Evolutionary conservation across 2,888 invertebrate genomes (phyloP), one percentile per base, ranked within the genome.

Genomic region (Furcula furcula): DNA sequence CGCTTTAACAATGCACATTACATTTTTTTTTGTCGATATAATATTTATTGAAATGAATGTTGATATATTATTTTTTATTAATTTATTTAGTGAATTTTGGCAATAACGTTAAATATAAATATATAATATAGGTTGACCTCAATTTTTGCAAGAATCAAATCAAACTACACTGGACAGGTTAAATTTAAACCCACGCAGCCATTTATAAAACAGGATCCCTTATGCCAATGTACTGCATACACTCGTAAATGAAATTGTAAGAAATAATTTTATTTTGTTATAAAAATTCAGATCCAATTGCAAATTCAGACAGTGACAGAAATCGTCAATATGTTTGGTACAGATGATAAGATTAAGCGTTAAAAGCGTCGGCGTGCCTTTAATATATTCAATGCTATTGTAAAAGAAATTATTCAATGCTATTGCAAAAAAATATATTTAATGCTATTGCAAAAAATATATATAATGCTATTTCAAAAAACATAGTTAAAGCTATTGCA

Each of bases 171-270:
- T 13, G 9, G 15, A 9, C 15, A 27, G 10, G 27, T 27, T 9
- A n/a, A 15, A 2, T 15, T 27, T 9, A 27, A 27, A 10, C 41
- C 44, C 39, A 49, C 50, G 33, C 29, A 9, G 6, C 28, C 36
- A 26, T 23, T 29, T 19, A 28, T 31, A 27, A 35, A 20, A 28
- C 30, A 32, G 39, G 36, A 7, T 29, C 27, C 34, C 40, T 40
- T 35, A 20, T 29, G 36, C 26, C 54, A 53, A 41, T 49, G 31
- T 25, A 45, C 46, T 40, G 37, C 41, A 43, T 43, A 42, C 29
- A 53, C 46, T 43, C 44, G 54, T 60, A 72, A n/a, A 75, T 69
- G 66, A 72, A 73, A 68, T 64, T 69, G 71, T 75, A 69, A 73
- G 71, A 50, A 31, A 43, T 31, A 55, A 47, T 56, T 73, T 77